Percentiles rank a stretch among this genome's conserved stretches.
Conservation (phyloP, 2,888 invertebrate genomes). For the Eupithecia abbreviata region DNA sequence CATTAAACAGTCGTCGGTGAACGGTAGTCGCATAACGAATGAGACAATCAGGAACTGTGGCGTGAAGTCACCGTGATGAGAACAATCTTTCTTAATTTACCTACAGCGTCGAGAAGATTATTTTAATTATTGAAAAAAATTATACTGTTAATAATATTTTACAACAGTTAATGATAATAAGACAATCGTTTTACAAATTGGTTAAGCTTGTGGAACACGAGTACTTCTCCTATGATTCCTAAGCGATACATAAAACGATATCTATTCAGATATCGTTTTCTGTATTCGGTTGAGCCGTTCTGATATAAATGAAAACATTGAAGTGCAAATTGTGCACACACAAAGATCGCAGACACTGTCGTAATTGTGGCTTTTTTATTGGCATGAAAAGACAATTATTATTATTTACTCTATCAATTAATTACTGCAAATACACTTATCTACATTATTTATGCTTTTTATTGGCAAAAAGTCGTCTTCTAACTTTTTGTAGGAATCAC, state of each 20-base stretch:
- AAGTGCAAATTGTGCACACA: too few species aligned
- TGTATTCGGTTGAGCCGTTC: too few species aligned
- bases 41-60: constrained; percentile 62
- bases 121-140: background rate
- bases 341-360: too few species aligned
- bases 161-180: background rate
- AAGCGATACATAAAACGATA: too few species aligned
- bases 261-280: too few species aligned
- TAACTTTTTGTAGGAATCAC: background rate
- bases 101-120: background rate
- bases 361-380: too few species aligned
- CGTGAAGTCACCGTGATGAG: constrained; percentile 51
- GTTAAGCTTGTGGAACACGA: background rate
- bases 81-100: background rate
- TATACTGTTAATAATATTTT: background rate
- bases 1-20: constrained; percentile 59
- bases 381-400: too few species aligned
- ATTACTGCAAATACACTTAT: too few species aligned
- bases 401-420: too few species aligned
- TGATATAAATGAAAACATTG: too few species aligned
- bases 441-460: too few species aligned
- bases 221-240: background rate
- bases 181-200: background rate
- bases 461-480: background rate
- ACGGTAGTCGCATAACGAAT: constrained; percentile 75